Conservation (phyloP, 2,888 invertebrate species). For the Drosophila neotestacea region DNA sequence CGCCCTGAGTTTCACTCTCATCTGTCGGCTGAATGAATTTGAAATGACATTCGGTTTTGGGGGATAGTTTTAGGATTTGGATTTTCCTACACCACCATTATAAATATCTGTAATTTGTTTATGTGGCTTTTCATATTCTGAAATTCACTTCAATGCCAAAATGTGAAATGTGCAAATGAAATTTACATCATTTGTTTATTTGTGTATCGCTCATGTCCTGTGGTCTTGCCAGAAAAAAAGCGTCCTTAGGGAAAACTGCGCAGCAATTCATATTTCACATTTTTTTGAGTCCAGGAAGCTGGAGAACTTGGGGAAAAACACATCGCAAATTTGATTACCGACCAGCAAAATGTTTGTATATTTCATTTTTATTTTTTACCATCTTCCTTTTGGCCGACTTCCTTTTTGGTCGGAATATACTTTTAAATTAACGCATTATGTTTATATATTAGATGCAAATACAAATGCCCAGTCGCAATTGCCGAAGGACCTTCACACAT, state of each 20-base stretch:
- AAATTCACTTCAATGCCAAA: constrained; percentile 22
- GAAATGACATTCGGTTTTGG: constrained; percentile 9
- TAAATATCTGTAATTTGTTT: constrained; percentile 76
- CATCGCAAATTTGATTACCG: constrained; percentile 79
- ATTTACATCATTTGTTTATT: constrained; percentile 82
- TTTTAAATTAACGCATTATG: constrained; percentile 82
- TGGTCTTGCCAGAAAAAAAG: constrained; percentile 50
- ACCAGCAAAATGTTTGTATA: constrained; percentile 64
- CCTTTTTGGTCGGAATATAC: constrained; percentile 49
- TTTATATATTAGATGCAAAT: constrained; percentile 82
- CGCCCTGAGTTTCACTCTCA: constrained; percentile 13
- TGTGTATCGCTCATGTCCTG: constrained; percentile 79
- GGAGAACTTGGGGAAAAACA: constrained; percentile 40
- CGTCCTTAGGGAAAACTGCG: constrained; percentile 70
- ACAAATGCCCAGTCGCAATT: constrained; percentile 56
- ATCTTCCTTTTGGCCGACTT: constrained; percentile 26
- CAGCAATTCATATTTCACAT: constrained; percentile 69
- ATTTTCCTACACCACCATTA: constrained; percentile 40
- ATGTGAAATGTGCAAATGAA: constrained; percentile 69
- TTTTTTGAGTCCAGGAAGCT: constrained; percentile 25
- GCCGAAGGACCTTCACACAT: constrained; percentile 80
- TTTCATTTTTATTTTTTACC: constrained; percentile 28
- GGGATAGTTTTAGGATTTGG: constrained; percentile 43
- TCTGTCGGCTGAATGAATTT: constrained; percentile 39
- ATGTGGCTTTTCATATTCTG: constrained; percentile 69